Evolutionary conservation across 2,113 vertebrate species (phyloP), one percentile per base, ranked within the genome.

Genomic region (Saguinus midas): DNA sequence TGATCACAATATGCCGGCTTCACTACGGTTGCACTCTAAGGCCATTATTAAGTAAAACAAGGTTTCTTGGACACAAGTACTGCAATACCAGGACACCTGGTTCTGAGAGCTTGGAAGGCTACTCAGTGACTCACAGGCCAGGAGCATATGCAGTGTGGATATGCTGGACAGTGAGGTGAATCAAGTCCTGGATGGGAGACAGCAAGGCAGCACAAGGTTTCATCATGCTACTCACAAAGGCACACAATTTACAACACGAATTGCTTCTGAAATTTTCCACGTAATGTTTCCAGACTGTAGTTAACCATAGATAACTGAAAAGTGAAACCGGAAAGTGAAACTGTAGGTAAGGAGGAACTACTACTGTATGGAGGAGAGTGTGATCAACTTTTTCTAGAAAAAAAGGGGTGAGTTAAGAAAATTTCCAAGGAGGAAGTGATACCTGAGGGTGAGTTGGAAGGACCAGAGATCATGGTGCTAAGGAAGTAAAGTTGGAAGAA

Each of bases 391-490:
- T 25, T 70, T 55, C 58, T 45, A 58, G 45, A 12, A 18, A 16
- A 64, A 45, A 85, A 8, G 4, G 0, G 13, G 2, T 14, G 43
- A 73, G 52, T 72, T 58, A 52, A n/a, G 35, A 43, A 86, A 89
- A 1, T 90, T 86, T 68, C 37, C 35, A 8, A n/a, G 55, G 79
- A 84, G n/a, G 72, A 43, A 37, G 9, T 2, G 32, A 12, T 10
- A 2, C 29, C 50, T 0, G 13, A 64, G 17, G 3, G 40, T 29
- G 43, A 43, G 6, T 27, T 8, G 78, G 76, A 45, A 55, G 43
- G 8, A 45, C 29, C 0, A 8, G 29, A 52, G 29, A 5, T 1
- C n/a, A 29, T 25, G 43, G 5, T 5, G 32, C 17, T 35, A 29
- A 57, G 61, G 32, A 57, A 27, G 4, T 70, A 18, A 79, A 45